Evolutionary conservation across 2,888 invertebrate genomes (phyloP), one percentile per base, ranked within the genome.

Genomic region (Drosophila cognata): DNA sequence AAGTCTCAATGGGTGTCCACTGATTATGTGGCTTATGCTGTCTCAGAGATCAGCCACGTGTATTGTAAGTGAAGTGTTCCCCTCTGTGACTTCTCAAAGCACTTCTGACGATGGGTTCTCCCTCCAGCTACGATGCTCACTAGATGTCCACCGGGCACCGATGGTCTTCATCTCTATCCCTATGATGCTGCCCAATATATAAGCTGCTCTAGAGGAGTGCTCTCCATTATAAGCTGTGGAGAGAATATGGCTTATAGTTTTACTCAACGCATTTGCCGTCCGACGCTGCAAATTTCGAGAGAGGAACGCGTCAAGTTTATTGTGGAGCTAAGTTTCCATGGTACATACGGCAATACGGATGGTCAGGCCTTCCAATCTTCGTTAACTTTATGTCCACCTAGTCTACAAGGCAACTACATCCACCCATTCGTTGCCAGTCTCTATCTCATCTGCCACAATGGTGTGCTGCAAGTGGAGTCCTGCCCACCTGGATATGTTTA

Each of bases 371-470:
- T 69, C 8, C 77, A 78, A 53, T 81, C 82, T 6, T 50, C 72
- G 0, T 43, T 89, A 4, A 53, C 41, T 0, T 33, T 76, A 11
- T 95, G 95, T 83, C 94, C 94, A 0, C 64, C 77, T 0, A 92
- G 92, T 52, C 91, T 93, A 1, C 94, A 94, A 0, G 96, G 95
- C 0, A 94, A 94, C 70, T 95, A 94, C 79, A 94, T 95, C 0
- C 95, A 95, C 87, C 94, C 94, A 2, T 93, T 94, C 4, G 94
- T 95, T 69, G 95, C 95, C 77, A 94, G 94, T 59, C 94, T 95
- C 81, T 96, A 94, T 91, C 93, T 96, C 21, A 94, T 94, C 81
- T 96, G 96, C 80, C 95, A 94, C 94, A 94, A 94, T 77, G 96
- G 96, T 0, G 92, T 94, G 33, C 94, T 95, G 0, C 92, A 93